Conservation (phyloP, 2,113 vertebrate species). For the Hymenochirus boettgeri region DNA sequence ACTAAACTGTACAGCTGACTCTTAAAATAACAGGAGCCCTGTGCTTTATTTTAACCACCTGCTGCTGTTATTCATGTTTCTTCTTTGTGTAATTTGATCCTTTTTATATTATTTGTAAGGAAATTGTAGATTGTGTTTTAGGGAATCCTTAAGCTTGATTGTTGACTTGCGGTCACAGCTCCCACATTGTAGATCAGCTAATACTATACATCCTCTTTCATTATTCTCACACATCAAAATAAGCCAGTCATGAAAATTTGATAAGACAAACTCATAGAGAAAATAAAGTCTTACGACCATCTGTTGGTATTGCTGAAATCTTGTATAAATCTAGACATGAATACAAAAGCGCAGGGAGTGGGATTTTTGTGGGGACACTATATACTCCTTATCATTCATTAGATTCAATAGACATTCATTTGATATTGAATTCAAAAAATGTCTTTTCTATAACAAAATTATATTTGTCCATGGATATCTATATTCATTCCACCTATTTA, state of each 20-base stretch:
- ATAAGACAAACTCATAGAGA: slow-evolving; percentile 9
- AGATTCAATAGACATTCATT: too few relatives aligned
- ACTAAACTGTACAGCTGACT: background rate
- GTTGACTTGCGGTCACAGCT: slow-evolving; percentile 23
- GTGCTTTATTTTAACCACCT: background rate
- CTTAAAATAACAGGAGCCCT: background rate
- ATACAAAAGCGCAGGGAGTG: too few relatives aligned
- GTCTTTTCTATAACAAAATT: too few relatives aligned
- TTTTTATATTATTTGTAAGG: slow-evolving; percentile 6
- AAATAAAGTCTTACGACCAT: background rate
- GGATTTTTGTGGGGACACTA: too few relatives aligned
- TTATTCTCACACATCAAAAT: slow-evolving; percentile 1
- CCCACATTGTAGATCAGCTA: slow-evolving; percentile 3
- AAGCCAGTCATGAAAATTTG: slow-evolving; percentile 9
- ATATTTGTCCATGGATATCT: too few relatives aligned
- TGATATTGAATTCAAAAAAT: too few relatives aligned
- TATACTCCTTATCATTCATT: too few relatives aligned
- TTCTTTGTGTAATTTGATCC: background rate
- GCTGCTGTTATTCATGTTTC: slow-evolving; percentile 20
- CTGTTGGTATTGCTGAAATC: background rate
- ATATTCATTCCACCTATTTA: too few relatives aligned
- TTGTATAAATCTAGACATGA: too few relatives aligned
- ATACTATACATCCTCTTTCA: background rate
- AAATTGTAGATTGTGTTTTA: slow-evolving; percentile 35
- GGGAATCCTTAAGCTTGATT: slow-evolving; percentile 19